Base-by-base conservation (phyloP, 2,797 vertebrate genomes). In the Otus scops region DNA sequence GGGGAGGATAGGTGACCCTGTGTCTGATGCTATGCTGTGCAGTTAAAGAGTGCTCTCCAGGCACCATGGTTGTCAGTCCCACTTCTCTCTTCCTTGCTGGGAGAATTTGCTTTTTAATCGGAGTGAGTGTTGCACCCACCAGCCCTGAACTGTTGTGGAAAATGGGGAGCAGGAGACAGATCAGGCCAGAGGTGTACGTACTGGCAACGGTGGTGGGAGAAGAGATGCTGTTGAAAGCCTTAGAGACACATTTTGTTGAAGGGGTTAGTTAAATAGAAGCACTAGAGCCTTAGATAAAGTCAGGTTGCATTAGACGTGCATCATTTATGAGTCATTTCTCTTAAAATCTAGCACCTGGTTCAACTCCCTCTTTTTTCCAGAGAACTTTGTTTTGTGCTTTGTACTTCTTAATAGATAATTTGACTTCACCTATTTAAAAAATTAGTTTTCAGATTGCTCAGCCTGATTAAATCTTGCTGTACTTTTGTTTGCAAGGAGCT, bases 1-100 rank as follows among this genome's bases (percentile, higher is more conserved):
- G 32, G 30, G 45, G 27, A 28, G 32, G 32, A 7, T 11, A 4
- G 21, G 13, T 21, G 34, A 71, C 8, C n/a, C 67, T 22, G 57
- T 4, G 28, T 17, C 21, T 7, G 32, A 6, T 20, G 59, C 70
- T 48, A 1, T 6, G 27, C 50, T 12, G 0, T 1, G 0, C 0
- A 1, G 12, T 23, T 39, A 4, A 48, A 70, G 26, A 20, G 43
- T 0, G 18, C 11, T 75, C 60, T 21, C 39, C 51, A 45, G 13
- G 50, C 34, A 11, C 13, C 2, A 0, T 8, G n/a, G 12, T 6
- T 82, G 14, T n/a, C 67, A 13, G 39, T 30, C 36, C 36, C 7
- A 1, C n/a, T 56, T 41, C 43, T 45, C 54, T 59, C 12, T 56
- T 78, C 38, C 6, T 43, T 54, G 30, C 43, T 0, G 0, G 63